A percentile compares a stretch with the other conserved stretches of the same genome.
Conservation (phyloP, 64 coral and sea anemone genomes). For the Porites australiensis region DNA sequence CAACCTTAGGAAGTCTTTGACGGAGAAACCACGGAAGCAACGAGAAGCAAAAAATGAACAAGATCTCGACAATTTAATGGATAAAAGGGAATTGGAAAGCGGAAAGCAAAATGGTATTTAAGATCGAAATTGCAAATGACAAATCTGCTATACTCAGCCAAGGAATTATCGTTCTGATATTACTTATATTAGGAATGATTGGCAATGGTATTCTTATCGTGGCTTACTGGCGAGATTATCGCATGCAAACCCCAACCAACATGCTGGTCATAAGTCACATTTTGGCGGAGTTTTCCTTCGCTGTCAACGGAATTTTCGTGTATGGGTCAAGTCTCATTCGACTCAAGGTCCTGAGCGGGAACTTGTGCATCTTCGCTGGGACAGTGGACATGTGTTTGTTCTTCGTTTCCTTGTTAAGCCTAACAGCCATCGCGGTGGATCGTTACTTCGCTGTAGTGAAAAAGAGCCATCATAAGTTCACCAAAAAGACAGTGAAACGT, state of each 20-base stretch:
- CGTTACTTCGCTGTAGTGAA: conserved; percentile 45
- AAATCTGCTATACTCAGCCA: conserved; percentile 39
- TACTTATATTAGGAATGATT: conserved; percentile 15
- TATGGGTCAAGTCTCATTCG: conserved; percentile 40
- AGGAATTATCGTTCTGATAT: conserved; percentile 11
- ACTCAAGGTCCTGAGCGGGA: conserved; percentile 25
- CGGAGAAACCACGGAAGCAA: not conserved
- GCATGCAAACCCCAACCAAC: conserved; percentile 40
- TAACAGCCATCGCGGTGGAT: conserved; percentile 25
- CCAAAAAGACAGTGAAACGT: conserved; percentile 8
- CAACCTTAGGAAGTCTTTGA: not conserved
- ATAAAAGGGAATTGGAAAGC: not conserved
- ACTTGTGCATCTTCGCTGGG: conserved; percentile 31
- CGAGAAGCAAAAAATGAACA: not conserved
- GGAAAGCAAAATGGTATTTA: not conserved
- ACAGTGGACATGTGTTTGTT: conserved; percentile 48
- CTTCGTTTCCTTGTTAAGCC: conserved; percentile 8
- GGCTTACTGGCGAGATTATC: conserved; percentile 31
- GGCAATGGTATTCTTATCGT: conserved; percentile 38
- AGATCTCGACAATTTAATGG: too few species aligned
- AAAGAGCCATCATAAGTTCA: conserved; percentile 37
- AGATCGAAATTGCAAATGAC: conserved; percentile 7
- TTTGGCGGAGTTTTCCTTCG: conserved; percentile 22
- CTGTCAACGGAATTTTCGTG: conserved; percentile 30
- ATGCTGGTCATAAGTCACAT: conserved; percentile 51